These are phyloP conservation scores for Drosophila kuntzei DNA, from an alignment of 2,888 invertebrate species.

Conservation along the genomic window DNA sequence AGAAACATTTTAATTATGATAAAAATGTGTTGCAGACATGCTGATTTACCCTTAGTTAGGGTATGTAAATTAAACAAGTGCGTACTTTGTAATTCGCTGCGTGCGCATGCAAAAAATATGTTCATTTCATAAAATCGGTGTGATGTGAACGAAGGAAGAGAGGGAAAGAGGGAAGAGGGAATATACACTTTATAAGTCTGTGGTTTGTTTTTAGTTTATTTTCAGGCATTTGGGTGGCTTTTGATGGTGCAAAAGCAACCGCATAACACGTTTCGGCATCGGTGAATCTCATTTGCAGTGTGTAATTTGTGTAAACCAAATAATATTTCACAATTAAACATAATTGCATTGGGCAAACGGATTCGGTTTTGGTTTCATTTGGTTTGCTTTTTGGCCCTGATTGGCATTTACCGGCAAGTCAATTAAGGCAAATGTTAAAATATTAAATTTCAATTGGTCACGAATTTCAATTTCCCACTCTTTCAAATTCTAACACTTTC, in stretches of 20 bases:
- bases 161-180: background rate
- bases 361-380: conserved; percentile 26
- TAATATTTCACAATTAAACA: conserved; percentile 74
- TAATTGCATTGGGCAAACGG: conserved; percentile 67
- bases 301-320: conserved; percentile 71
- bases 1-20: too few relatives aligned
- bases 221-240: conserved; percentile 10
- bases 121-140: conserved; percentile 24
- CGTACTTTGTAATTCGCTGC: conserved; percentile 13
- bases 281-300: conserved; percentile 51
- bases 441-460: conserved; percentile 31
- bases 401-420: conserved; percentile 40
- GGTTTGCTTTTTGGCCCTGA: conserved; percentile 34
- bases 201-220: conserved; percentile 43
- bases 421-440: conserved; percentile 43
- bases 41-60: background rate
- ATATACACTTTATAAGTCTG: conserved; percentile 27
- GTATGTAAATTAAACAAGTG: conserved; percentile 12
- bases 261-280: conserved; percentile 54
- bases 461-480: background rate
- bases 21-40: background rate
- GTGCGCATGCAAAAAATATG: conserved; percentile 27
- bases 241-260: conserved; percentile 22
- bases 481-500: conserved; percentile 16
- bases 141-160: too few relatives aligned